Evolutionary conservation across 2,797 vertebrate genomes (phyloP).

Genomic region (Cossypha heuglini): DNA sequence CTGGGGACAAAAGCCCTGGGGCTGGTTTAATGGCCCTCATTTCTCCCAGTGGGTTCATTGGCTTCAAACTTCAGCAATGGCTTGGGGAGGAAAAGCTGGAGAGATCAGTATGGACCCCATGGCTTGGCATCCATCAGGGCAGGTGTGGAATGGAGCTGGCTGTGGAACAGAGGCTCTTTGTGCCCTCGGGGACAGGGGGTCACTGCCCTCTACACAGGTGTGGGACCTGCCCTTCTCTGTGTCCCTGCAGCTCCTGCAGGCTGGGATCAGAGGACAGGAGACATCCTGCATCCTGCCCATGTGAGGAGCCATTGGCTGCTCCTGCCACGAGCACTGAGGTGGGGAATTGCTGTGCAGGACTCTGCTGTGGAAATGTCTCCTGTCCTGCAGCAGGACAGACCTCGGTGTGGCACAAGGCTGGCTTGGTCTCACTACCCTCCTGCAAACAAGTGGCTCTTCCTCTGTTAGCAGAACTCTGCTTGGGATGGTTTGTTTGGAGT

Average conservation of each 20-base stretch:
- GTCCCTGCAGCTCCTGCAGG: not conserved
- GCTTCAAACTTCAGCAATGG: not conserved
- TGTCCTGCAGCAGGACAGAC: not conserved
- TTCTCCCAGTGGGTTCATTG: not conserved
- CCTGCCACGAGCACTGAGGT: not conserved
- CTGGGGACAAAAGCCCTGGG: conserved; percentile 37
- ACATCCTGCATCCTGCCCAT: not conserved
- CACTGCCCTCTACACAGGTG: accelerated
- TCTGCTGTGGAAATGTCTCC: not conserved
- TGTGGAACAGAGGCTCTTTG: not conserved
- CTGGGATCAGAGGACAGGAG: not conserved
- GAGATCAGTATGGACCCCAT: not conserved
- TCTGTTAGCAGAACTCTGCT: not conserved
- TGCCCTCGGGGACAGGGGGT: not conserved
- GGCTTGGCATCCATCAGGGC: accelerated
- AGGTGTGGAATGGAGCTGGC: not conserved
- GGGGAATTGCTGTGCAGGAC: not conserved
- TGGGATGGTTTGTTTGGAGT: not conserved
- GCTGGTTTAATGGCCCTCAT: conserved; percentile 53
- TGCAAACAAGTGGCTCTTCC: not conserved
- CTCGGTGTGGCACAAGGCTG: accelerated
- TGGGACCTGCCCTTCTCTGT: not conserved
- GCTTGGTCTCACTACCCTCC: not conserved
- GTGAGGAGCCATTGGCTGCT: accelerated
- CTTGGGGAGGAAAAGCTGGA: not conserved